These are phyloP conservation scores for Diplolepis rosae DNA, from an alignment of 2,888 invertebrate genomes.

Conservation along the genomic window DNA sequence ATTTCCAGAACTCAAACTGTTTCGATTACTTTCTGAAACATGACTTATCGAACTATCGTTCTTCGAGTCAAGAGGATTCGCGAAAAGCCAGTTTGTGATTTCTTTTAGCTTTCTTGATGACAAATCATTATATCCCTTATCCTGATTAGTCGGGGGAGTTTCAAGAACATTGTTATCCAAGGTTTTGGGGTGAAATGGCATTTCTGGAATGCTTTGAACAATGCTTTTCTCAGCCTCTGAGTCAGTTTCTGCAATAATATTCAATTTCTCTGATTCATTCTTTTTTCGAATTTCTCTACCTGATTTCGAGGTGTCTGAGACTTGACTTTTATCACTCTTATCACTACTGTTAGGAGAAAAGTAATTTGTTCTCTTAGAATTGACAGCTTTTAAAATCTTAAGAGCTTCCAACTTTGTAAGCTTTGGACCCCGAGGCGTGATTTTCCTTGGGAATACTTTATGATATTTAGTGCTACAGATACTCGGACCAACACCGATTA, in stretches of 20 bases:
- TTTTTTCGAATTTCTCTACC: constrained; percentile 36
- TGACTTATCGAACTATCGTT: constrained; percentile 61
- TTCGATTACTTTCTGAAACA: constrained; percentile 56
- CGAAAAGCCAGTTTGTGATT: constrained; percentile 65
- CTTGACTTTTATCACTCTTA: constrained; percentile 36
- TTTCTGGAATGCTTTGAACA: neutral
- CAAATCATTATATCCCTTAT: constrained; percentile 39
- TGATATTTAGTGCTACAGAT: constrained; percentile 20
- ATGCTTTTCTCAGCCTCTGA: constrained; percentile 4
- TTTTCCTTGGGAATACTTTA: constrained; percentile 18
- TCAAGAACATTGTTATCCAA: neutral
- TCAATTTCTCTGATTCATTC: constrained; percentile 35
- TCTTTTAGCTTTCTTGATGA: constrained; percentile 64
- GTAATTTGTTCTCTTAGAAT: constrained; percentile 47
- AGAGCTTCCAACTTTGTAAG: constrained; percentile 50
- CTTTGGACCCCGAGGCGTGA: neutral
- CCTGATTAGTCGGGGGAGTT: neutral
- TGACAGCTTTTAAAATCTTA: constrained; percentile 53
- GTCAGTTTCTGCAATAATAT: neutral
- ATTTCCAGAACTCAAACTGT: constrained; percentile 64
- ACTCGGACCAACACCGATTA: neutral
- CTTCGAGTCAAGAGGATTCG: constrained; percentile 54
- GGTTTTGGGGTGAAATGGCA: neutral
- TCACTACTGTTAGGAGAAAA: constrained; percentile 47
- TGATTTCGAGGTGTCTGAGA: constrained; percentile 41